Percentiles rank a stretch among this genome's conserved stretches.
These are phyloP conservation scores for Drosophila parvula DNA, from an alignment of 1,140 invertebrate species.

Conservation along the genomic window DNA sequence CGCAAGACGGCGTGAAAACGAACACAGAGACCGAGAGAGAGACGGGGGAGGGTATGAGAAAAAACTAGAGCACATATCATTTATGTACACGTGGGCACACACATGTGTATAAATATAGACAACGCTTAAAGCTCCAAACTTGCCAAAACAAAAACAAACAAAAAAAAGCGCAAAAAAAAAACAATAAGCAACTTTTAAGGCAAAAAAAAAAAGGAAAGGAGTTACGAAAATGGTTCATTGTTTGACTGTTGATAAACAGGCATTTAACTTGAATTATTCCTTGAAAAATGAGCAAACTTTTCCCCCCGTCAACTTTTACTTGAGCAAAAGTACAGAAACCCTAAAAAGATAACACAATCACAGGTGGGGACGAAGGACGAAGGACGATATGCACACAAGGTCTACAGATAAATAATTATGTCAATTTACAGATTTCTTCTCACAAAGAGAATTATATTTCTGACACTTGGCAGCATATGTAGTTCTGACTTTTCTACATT, in stretches of 20 bases:
- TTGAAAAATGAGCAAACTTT: conserved; percentile 42
- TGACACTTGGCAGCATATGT: conserved; percentile 1
- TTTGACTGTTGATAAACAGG: conserved; percentile 66
- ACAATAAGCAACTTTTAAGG: background rate
- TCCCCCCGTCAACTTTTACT: background rate
- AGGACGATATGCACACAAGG: background rate
- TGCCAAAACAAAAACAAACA: conserved; percentile 2
- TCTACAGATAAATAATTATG: conserved; percentile 28
- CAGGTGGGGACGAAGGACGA: background rate
- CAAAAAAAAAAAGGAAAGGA: background rate
- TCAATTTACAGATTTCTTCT: conserved; percentile 18
- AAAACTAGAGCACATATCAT: conserved; percentile 41
- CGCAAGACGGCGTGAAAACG: conserved; percentile 23
- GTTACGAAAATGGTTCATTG: conserved; percentile 27
- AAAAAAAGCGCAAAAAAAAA: background rate
- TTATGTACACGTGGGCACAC: background rate
- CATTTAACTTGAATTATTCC: conserved; percentile 67
- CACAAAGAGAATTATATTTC: conserved; percentile 14
- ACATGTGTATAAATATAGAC: conserved; percentile 6
- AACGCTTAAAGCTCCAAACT: conserved; percentile 30
- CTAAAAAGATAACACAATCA: background rate
- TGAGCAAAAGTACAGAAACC: background rate
- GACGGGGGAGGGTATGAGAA: background rate
- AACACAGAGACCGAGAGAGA: background rate
- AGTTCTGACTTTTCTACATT: background rate